phyloP scores from a whole-genome alignment of 1,140 invertebrate genomes.

The Dermatophagoides farinae region DNA sequence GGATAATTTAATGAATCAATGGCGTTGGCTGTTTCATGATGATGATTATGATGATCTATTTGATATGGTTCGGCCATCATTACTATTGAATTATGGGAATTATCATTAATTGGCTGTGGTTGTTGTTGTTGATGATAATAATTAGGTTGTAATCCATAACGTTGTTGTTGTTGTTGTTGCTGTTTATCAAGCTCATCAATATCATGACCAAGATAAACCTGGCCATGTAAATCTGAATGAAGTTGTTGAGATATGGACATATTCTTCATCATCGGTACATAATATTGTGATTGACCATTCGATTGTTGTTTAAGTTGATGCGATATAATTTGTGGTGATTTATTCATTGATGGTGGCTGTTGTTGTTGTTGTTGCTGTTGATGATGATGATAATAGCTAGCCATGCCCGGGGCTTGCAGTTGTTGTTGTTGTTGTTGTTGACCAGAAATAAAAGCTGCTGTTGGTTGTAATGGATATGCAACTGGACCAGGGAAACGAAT shows the following conservation, averaged over 20 bases:
- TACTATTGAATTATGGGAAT: too few relatives aligned
- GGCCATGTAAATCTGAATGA: not conserved
- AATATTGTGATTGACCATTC: not conserved
- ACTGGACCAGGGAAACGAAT: too few relatives aligned
- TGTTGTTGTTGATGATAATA: not conserved
- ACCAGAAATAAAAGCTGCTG: not conserved
- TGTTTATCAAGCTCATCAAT: not conserved
- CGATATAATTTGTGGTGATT: not conserved
- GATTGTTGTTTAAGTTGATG: not conserved
- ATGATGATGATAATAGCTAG: not conserved
- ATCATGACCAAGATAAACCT: not conserved
- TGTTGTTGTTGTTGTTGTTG: not conserved
- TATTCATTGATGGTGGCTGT: not conserved
- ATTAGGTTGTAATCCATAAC: not conserved
- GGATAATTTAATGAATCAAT: too few relatives aligned
- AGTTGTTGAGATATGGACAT: not conserved
- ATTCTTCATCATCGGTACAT: not conserved
- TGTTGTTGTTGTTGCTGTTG: not conserved
- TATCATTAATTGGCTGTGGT: too few relatives aligned
- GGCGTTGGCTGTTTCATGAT: not conserved
- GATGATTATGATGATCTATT: not conserved
- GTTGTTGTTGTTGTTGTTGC: not conserved
- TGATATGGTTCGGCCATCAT: too few relatives aligned
- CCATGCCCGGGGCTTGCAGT: not conserved
- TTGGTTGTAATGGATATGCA: not conserved